Evolutionary conservation across 2,797 vertebrate species (phyloP), one percentile per base, ranked within the genome.

Genomic region (Antennarius maculatus): DNA sequence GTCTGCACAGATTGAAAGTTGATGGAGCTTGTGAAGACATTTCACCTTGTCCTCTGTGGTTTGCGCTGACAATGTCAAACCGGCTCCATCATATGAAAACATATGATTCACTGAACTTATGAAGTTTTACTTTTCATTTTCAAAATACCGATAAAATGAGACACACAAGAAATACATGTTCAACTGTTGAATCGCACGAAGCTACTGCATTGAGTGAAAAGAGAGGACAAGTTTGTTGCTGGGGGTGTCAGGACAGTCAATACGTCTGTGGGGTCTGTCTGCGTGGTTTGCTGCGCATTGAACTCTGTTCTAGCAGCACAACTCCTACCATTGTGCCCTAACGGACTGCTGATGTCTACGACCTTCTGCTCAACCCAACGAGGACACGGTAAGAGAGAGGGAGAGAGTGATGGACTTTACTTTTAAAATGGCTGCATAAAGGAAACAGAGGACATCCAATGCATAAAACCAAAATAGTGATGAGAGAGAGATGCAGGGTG

Each of bases 311-410:
- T 63, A 80, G 74, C 61, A 70, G 82, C 78, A 87, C 71, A 80
- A 80, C 77, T 84, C 78, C 73, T 71, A 58, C 73, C 65, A 76
- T 83, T 90, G 79, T 87, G 84, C 78, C 80, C 71, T 87, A 89
- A 92, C 87, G 87, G 85, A 84, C 79, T 67, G 79, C 85, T 91
- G 90, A 93, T 90, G 89, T 86, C 84, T 78, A 60, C 80, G 86
- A 93, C 93, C 91, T 93, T 92, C 88, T 88, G 77, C 83, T 86
- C 80, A 88, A 83, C 88, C 68, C 62, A 31, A 53, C 11, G 52
- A 87, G 89, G 85, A 83, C 86, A 66, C 5, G 0, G 67, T 17
- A n/a, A 5, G 13, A 14, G 53, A 10, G 29, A 39, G 46, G 65
- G 41, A 55, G 34, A 49, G 39, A 61, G 68, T 54, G 57, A 59